A percentile compares a stretch with the other conserved stretches of the same genome.
phyloP scores from a whole-genome alignment of 2,113 vertebrate species.

The Xenus cinereus region DNA sequence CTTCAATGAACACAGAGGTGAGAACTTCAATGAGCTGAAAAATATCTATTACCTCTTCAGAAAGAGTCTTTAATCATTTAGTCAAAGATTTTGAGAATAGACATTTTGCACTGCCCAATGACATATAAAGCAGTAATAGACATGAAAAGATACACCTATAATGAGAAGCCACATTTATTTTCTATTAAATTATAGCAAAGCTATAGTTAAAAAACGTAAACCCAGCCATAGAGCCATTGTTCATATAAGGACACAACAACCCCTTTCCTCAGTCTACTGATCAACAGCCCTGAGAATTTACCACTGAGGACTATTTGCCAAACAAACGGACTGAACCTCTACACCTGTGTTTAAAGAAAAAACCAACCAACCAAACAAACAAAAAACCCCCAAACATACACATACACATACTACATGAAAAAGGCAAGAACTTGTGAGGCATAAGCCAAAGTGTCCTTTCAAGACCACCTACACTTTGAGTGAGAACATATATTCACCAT shows the following conservation, averaged over 20 bases:
- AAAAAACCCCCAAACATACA: not conserved
- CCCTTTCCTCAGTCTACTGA: not conserved
- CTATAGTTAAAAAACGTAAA: not conserved
- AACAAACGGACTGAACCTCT: not conserved
- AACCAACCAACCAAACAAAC: not conserved
- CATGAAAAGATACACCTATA: not conserved
- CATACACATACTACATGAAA: not conserved
- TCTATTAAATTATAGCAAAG: not conserved
- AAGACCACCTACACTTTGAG: not conserved
- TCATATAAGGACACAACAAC: not conserved
- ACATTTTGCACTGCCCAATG: not conserved
- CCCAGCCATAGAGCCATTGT: not conserved
- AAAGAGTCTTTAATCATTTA: not conserved
- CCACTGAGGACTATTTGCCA: not conserved
- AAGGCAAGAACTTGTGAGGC: not conserved
- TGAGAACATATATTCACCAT: not conserved
- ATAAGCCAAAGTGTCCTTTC: not conserved
- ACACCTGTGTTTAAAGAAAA: not conserved
- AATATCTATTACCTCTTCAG: not conserved
- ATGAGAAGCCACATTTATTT: not conserved
- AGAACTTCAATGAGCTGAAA: not conserved
- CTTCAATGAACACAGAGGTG: not conserved
- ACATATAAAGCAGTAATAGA: not conserved
- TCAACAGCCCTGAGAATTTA: not conserved
- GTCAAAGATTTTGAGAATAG: not conserved